Conservation (phyloP, 2,888 invertebrate genomes). For the Drosophila leonis region DNA sequence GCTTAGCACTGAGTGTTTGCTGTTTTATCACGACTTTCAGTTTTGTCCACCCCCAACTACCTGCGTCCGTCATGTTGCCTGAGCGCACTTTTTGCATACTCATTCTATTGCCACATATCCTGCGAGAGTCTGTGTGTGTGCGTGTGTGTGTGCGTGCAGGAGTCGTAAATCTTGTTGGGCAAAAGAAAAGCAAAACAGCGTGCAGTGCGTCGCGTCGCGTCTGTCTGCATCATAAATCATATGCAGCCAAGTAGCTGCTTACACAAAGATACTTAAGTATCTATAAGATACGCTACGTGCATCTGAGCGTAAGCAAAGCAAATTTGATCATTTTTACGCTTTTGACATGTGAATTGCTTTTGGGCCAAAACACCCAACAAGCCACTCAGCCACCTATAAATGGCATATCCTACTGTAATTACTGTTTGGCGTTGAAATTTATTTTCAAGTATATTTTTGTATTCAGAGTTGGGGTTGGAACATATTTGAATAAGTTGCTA, state of each 20-base stretch:
- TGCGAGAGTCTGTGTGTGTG: constrained; percentile 6
- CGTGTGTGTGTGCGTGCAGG: constrained; percentile 43
- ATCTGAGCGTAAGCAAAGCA: constrained; percentile 36
- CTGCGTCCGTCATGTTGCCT: constrained; percentile 34
- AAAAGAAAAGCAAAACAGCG: constrained; percentile 7
- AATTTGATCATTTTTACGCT: constrained; percentile 60
- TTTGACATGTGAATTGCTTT: constrained; percentile 49
- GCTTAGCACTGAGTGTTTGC: constrained; percentile 54
- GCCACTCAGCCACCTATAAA: constrained; percentile 4
- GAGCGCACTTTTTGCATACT: constrained; percentile 61
- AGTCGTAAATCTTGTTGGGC: constrained; percentile 69
- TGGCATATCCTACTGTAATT: constrained; percentile 34
- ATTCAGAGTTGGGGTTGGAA: not conserved
- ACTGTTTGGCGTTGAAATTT: constrained; percentile 11
- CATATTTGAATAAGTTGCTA: not conserved
- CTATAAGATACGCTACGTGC: constrained; percentile 37
- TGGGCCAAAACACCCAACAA: constrained; percentile 11
- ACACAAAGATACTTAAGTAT: constrained; percentile 32
- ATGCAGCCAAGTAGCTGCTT: constrained; percentile 68
- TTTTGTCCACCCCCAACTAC: constrained; percentile 9
- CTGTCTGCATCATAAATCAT: constrained; percentile 74
- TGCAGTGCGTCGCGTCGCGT: constrained; percentile 47
- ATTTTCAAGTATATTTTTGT: not conserved
- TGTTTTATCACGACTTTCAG: constrained; percentile 54
- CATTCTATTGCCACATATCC: constrained; percentile 41